phyloP scores from a whole-genome alignment of 2,113 vertebrate species.

The Henicopernis longicauda region DNA sequence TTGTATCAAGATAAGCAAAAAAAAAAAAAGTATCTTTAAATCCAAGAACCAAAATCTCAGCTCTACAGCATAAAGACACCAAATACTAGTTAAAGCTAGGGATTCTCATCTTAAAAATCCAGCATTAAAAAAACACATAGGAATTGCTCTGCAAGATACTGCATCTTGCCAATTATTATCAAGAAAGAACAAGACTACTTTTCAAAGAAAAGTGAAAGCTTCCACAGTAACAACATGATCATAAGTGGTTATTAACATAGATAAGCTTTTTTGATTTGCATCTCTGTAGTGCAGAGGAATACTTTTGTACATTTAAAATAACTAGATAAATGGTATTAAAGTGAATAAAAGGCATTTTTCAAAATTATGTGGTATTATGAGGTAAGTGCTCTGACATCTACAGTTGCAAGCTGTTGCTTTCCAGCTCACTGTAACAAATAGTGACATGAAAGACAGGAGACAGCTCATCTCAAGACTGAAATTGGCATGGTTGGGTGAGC shows the following conservation, averaged over 20 bases:
- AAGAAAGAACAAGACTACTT: neutral
- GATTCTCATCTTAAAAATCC: neutral
- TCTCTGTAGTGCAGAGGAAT: neutral
- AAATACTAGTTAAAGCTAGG: neutral
- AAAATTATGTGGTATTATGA: neutral
- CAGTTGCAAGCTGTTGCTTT: neutral
- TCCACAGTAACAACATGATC: constrained; percentile 24
- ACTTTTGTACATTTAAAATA: neutral
- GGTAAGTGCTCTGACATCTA: neutral
- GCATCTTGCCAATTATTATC: neutral
- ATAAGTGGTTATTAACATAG: neutral
- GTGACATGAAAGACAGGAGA: neutral
- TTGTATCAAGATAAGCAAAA: neutral
- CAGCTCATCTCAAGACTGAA: neutral
- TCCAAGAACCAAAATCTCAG: neutral
- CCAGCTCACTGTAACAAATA: neutral
- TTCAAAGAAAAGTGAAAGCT: neutral
- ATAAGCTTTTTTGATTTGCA: neutral
- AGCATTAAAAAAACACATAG: neutral
- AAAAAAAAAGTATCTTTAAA: neutral
- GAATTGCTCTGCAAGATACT: neutral
- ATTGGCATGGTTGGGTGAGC: accelerated
- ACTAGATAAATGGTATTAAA: neutral
- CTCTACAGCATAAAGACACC: neutral
- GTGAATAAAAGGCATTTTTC: neutral